Percentiles rank a stretch among this genome's conserved stretches.
Evolutionary conservation across 2,113 vertebrate species (phyloP).

Genomic region (Aegotheles bennettii): DNA sequence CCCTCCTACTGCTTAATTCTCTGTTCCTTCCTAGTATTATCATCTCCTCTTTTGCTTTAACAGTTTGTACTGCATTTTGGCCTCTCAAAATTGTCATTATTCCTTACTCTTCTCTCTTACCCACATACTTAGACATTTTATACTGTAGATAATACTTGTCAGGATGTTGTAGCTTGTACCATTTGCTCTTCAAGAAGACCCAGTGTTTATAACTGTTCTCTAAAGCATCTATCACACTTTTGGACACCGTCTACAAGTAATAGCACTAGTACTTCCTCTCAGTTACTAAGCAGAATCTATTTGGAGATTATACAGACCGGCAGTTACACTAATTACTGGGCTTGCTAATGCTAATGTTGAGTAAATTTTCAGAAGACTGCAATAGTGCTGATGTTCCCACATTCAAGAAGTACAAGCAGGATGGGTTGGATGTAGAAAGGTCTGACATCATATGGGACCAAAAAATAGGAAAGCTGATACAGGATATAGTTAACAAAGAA

Average conservation of each 20-base stretch:
- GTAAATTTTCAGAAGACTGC: background rate
- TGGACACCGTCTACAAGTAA: background rate
- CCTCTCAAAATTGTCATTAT: background rate
- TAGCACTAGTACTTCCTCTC: background rate
- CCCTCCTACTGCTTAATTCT: background rate
- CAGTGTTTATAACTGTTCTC: background rate
- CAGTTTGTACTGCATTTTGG: background rate
- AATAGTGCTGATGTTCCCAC: background rate
- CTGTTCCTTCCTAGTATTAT: background rate
- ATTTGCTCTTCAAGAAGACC: background rate
- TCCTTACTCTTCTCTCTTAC: background rate
- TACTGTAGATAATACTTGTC: background rate
- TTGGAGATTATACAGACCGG: background rate
- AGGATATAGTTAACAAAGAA: background rate
- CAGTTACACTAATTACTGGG: conserved; percentile 2
- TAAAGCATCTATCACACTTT: background rate
- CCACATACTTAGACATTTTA: background rate
- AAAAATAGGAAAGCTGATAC: background rate
- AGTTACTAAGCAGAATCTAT: conserved; percentile 47
- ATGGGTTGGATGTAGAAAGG: background rate
- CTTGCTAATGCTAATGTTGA: background rate
- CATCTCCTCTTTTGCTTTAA: background rate
- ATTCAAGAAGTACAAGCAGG: background rate
- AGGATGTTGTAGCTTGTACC: background rate
- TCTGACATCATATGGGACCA: background rate